Evolutionary conservation across 2,797 vertebrate species (phyloP).

Genomic region (Danio albolineatus): DNA sequence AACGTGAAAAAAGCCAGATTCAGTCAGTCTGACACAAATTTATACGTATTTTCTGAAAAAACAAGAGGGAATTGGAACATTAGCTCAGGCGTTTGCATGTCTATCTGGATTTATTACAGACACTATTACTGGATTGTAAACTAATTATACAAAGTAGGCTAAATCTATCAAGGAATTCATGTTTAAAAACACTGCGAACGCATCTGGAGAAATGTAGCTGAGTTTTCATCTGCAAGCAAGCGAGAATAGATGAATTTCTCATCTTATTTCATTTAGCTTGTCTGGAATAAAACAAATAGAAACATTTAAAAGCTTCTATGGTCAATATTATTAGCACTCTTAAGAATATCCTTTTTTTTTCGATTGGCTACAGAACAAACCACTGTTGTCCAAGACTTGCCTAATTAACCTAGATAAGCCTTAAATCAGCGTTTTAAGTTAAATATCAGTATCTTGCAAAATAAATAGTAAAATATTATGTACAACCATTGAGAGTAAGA

Average conservation of each 20-base stretch:
- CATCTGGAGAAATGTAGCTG: conserved; percentile 23
- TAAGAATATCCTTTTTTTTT: too few relatives aligned
- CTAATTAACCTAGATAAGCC: too few relatives aligned
- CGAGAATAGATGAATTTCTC: conserved; percentile 69
- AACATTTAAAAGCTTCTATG: too few relatives aligned
- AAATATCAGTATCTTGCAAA: too few relatives aligned
- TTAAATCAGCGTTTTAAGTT: too few relatives aligned
- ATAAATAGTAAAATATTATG: too few relatives aligned
- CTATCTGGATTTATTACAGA: conserved; percentile 33
- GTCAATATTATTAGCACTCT: conserved; percentile 69
- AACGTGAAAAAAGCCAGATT: not conserved
- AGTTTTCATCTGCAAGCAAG: conserved; percentile 42
- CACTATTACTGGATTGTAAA: conserved; percentile 48
- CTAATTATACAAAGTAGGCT: conserved; percentile 57
- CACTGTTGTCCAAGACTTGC: too few relatives aligned
- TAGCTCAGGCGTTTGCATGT: conserved; percentile 5
- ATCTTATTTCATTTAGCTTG: conserved; percentile 41
- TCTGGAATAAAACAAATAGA: too few relatives aligned
- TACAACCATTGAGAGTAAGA: too few relatives aligned
- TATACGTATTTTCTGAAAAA: conserved; percentile 13
- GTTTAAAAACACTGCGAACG: conserved; percentile 49
- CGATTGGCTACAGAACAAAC: too few relatives aligned
- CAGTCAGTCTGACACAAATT: conserved; percentile 17
- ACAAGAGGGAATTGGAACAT: conserved; percentile 32
- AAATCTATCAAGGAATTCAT: conserved; percentile 51